Base-by-base conservation (phyloP, 2,888 invertebrate species). In the Craniophora ligustri region DNA sequence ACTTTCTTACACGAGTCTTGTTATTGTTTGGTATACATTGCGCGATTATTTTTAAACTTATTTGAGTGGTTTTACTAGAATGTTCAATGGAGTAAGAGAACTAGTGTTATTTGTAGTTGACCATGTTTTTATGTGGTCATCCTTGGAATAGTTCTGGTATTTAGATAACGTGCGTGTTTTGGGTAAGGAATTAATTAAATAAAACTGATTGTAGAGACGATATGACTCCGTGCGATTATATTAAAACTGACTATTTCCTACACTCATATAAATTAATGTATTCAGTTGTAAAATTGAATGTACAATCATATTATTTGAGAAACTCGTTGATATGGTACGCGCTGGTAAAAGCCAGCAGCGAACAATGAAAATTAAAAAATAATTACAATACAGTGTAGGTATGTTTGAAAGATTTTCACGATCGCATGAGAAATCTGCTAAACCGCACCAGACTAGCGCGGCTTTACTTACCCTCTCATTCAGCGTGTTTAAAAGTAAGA, bases 91-190 rank as follows among this genome's bases (percentile, higher is more conserved):
- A 59, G 19, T 7, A 21, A 2, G 41, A 21, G 31, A 36, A 49
- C 44, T 55, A 42, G 16, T 36, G 7, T 14, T 40, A 40, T 45
- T 11, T 39, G 41, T 34, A 8, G 2, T 16, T 34, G 48, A 16
- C 46, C 48, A 39, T 42, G 45, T 19, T 56, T 64, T 70, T 44
- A 30, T 40, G 65, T 26, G 19, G 15, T 30, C 42, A 64, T 58
- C 72, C 72, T 73, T 74, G 74, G 42, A 60, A 46, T 40, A 42
- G 60, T 58, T 74, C 61, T 66, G 67, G 59, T 58, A 54, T 46
- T 57, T 13, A 50, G 47, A 54, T 53, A 51, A 39, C 32, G 34
- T 49, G 39, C 64, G 41, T 50, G 32, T 58, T 63, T 28, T 11
- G 15, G 48, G 8, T 31, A 44, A 32, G 36, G 42, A 34, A 48